Conservation (phyloP, 2,113 vertebrate species). For the Phalacrocorax pelagicus region DNA sequence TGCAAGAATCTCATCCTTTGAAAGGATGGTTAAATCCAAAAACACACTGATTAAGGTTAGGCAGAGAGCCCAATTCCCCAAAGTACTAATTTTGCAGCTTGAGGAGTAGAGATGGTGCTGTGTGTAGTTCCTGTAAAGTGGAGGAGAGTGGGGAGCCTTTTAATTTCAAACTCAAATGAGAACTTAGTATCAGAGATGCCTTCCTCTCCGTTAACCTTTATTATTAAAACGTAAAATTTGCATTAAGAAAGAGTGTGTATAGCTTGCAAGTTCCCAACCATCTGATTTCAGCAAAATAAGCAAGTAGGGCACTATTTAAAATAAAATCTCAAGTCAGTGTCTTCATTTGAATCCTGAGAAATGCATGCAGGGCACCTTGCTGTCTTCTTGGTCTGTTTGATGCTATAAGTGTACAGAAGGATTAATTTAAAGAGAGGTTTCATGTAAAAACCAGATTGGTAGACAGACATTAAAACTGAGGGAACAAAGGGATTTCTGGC, state of each 20-base stretch:
- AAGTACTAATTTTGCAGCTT: constrained; percentile 50
- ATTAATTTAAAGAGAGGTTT: constrained; percentile 6
- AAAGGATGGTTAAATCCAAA: constrained; percentile 35
- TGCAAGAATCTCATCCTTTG: constrained; percentile 15
- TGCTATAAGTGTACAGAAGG: neutral
- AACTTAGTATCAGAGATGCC: neutral
- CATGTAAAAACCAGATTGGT: neutral
- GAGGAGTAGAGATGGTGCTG: neutral
- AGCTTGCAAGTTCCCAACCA: neutral
- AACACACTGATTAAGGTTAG: constrained; percentile 33
- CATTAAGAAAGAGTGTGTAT: neutral
- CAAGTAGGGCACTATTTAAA: constrained; percentile 16
- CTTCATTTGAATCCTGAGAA: constrained; percentile 35
- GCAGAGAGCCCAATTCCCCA: constrained; percentile 12
- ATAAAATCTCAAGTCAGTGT: constrained; percentile 27
- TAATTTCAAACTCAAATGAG: constrained; percentile 45
- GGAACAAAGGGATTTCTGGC: neutral
- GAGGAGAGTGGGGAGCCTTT: neutral
- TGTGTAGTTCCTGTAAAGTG: neutral
- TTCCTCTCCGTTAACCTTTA: neutral
- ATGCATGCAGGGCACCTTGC: neutral
- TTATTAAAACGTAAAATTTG: neutral
- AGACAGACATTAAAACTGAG: constrained; percentile 11
- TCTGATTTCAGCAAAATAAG: constrained; percentile 17
- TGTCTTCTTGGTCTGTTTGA: constrained; percentile 10